A percentile compares a stretch with the other conserved stretches of the same genome.
Conservation (phyloP, 2,113 vertebrate genomes). For the Leptobrachium ailaonicum region DNA sequence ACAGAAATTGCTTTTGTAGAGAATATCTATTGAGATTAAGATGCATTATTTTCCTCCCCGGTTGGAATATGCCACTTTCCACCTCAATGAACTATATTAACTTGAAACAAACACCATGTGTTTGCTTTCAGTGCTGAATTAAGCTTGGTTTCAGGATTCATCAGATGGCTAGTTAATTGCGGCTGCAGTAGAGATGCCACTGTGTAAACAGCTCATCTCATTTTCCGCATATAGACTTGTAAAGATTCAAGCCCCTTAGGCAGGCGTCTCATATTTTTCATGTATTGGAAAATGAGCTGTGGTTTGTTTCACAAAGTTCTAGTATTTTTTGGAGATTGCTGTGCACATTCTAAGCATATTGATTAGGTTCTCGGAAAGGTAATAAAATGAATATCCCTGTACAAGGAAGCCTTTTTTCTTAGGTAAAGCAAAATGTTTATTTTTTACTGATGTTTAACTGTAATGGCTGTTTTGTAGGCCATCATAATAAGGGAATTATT, state of each 20-base stretch:
- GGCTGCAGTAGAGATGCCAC: neutral
- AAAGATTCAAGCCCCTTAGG: neutral
- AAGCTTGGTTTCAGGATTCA: constrained; percentile 16
- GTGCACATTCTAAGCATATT: neutral
- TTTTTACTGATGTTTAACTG: too few relatives aligned
- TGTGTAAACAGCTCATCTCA: constrained; percentile 10
- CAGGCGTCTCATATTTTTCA: constrained; percentile 5
- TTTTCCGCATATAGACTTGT: neutral
- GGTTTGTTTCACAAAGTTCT: neutral
- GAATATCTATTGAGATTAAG: too few relatives aligned
- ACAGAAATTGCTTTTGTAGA: too few relatives aligned
- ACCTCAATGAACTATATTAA: neutral
- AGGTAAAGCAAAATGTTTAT: too few relatives aligned
- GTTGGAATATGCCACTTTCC: neutral
- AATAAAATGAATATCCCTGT: too few relatives aligned
- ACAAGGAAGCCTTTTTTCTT: too few relatives aligned
- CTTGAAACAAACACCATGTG: neutral
- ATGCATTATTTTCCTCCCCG: too few relatives aligned
- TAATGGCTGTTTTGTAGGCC: too few relatives aligned
- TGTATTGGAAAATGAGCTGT: neutral
- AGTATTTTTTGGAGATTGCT: neutral
- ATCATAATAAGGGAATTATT: too few relatives aligned
- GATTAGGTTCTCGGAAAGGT: too few relatives aligned
- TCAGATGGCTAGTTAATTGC: constrained; percentile 18
- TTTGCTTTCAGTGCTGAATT: constrained; percentile 3